Evolutionary conservation across 2,113 vertebrate species (phyloP).

Genomic region (Colaptes auratus): DNA sequence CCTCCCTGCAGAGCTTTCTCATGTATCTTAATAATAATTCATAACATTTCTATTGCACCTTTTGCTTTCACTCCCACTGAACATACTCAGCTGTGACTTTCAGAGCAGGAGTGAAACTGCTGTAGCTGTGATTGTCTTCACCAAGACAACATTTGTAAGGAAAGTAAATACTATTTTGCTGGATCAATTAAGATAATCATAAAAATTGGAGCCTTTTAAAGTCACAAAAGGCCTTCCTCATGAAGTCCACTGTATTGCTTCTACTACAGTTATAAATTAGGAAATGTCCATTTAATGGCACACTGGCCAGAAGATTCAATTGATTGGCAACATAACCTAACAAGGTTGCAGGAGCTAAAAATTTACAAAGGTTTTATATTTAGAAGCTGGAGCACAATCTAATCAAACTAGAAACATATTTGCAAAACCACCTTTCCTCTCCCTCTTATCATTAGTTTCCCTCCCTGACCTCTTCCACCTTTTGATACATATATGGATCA

Average conservation of each 20-base stretch:
- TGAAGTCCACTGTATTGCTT: background rate
- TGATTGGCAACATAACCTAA: background rate
- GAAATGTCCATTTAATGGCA: background rate
- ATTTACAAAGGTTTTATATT: background rate
- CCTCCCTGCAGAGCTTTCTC: constrained; percentile 52
- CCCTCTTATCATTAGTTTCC: background rate
- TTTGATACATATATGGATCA: background rate
- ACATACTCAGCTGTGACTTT: constrained; percentile 36
- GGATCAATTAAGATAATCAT: constrained; percentile 17
- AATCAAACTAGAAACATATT: background rate
- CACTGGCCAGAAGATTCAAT: background rate
- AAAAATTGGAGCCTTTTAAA: background rate
- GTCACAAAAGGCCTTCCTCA: background rate
- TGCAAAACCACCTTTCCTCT: background rate
- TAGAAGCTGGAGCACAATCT: background rate
- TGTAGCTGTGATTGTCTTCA: constrained; percentile 20
- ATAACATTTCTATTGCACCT: constrained; percentile 59
- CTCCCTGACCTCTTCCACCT: background rate
- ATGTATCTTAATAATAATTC: constrained; percentile 61
- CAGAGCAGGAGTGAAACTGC: background rate
- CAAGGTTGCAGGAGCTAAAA: background rate
- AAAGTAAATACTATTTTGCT: constrained; percentile 7
- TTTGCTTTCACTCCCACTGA: constrained; percentile 52
- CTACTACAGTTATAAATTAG: background rate
- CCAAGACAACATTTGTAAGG: background rate